These are phyloP conservation scores for Myoxocephalus aenaeus DNA, from an alignment of 2,797 vertebrate species.

Conservation along the genomic window DNA sequence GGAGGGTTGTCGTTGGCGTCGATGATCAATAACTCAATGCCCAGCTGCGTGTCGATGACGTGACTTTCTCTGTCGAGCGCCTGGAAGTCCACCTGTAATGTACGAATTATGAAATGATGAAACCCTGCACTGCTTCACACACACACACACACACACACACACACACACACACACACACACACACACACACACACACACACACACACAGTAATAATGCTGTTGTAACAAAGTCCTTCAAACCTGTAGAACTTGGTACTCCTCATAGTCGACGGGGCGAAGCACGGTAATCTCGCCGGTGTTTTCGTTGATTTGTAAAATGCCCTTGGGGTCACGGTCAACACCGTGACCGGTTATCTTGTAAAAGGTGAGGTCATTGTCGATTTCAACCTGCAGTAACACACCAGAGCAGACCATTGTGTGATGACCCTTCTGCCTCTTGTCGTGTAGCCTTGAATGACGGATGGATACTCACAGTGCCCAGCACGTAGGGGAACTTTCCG, in stretches of 20 bases:
- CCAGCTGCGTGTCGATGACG: constrained; percentile 61
- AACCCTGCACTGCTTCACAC: not conserved
- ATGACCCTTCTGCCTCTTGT: not conserved
- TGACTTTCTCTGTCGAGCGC: constrained; percentile 23
- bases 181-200: not conserved
- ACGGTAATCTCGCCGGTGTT: constrained; percentile 54
- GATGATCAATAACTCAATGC: constrained; percentile 68
- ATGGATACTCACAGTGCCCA: constrained; percentile 72
- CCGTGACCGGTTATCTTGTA: constrained; percentile 69
- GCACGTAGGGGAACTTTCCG: constrained; percentile 68
- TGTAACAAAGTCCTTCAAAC: constrained; percentile 45
- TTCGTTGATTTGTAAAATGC: constrained; percentile 58
- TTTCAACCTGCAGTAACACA: constrained; percentile 58
- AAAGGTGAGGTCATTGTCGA: constrained; percentile 3
- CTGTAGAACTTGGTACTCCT: constrained; percentile 41
- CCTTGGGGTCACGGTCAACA: constrained; percentile 62
- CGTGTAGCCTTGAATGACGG: not conserved
- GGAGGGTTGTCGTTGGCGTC: constrained; percentile 82
- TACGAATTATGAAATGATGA: not conserved
- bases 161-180: not conserved
- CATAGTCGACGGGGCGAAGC: constrained; percentile 68
- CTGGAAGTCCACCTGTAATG: constrained; percentile 70
- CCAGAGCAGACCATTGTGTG: not conserved
- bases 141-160: not conserved
- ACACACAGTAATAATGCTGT: not conserved